Base-by-base conservation (phyloP, 2,113 vertebrate species). In the Odobenus rosmarus region DNA sequence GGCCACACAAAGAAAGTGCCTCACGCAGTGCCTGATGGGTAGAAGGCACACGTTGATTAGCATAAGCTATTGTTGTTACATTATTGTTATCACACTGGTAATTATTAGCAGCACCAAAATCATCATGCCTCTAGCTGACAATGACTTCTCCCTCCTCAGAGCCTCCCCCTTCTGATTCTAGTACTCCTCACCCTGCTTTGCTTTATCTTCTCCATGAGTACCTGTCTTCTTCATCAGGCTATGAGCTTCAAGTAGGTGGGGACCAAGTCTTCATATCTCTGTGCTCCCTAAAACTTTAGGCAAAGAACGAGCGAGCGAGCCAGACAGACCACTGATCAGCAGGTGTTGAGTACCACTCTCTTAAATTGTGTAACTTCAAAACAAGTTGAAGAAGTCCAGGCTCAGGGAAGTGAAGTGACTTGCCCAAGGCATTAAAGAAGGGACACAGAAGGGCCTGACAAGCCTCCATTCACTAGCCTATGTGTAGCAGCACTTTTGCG, bases 11-110 rank as follows among this genome's bases (percentile, higher is more conserved):
- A 33, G 42, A 3, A 36, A 5, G 18, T 23, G 26, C 7, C 59
- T 59, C 15, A 1, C 3, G 5, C n/a, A 11, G 26, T 18, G 26
- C 26, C 57, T 76, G 26, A 26, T 1, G n/a, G 4, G 23, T 0
- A n/a, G 31, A 82, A 92, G 36, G 15, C 11, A 46, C 49, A 51
- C 13, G 4, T 0, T 64, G 11, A 36, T 59, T 14, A 90, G 15
- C 9, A 0, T 11, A n/a, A 36, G 51, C 31, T 77, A 64, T 49
- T 57, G 33, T 72, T 16, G 64, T 55, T 57, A 28, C 8, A 18
- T 55, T 19, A 53, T 12, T 19, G 5, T 61, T 59, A n/a, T 31
- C 59, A 36, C 23, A 62, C 10, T 33, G 15, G 57, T 13, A 46
- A 77, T 13, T 13, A 71, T 59, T 51, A 93, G 28, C 3, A 67